phyloP scores from a whole-genome alignment of 2,888 invertebrate genomes.

The Aromia moschata region DNA sequence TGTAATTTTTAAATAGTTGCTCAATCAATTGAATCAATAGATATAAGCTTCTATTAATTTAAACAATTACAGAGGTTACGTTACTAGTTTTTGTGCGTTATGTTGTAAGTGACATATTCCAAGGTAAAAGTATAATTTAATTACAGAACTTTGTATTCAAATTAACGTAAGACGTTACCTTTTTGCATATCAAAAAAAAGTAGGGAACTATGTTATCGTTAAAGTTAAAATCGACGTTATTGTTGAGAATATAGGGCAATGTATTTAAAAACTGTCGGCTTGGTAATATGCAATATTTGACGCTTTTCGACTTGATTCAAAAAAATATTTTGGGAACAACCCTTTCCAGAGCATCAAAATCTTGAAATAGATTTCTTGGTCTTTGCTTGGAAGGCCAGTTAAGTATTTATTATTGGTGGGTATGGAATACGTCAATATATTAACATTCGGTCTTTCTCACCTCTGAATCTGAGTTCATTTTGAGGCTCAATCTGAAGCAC shows the following conservation, averaged over 20 bases:
- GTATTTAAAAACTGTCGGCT: conserved; percentile 4
- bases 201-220: conserved; percentile 18
- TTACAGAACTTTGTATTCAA: conserved; percentile 20
- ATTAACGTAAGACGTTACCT: conserved; percentile 8
- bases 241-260: conserved; percentile 18
- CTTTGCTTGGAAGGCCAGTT: conserved; percentile 36
- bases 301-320: background rate
- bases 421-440: conserved; percentile 46
- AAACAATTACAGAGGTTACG: too few relatives aligned
- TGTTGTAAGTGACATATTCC: too few relatives aligned
- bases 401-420: conserved; percentile 39
- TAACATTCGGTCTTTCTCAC: conserved; percentile 67
- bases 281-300: background rate
- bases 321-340: conserved; percentile 21
- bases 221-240: conserved; percentile 26
- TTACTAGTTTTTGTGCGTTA: too few relatives aligned
- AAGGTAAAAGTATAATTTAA: conserved; percentile 15
- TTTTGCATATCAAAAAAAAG: conserved; percentile 13
- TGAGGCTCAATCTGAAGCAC: conserved; percentile 88
- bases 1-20: too few relatives aligned
- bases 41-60: too few relatives aligned
- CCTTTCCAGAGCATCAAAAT: conserved; percentile 37
- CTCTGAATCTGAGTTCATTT: conserved; percentile 89
- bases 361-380: conserved; percentile 50
- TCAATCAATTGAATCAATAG: too few relatives aligned